These are phyloP conservation scores for Zaprionus lineosus DNA, from an alignment of 2,888 invertebrate species.

Conservation along the genomic window DNA sequence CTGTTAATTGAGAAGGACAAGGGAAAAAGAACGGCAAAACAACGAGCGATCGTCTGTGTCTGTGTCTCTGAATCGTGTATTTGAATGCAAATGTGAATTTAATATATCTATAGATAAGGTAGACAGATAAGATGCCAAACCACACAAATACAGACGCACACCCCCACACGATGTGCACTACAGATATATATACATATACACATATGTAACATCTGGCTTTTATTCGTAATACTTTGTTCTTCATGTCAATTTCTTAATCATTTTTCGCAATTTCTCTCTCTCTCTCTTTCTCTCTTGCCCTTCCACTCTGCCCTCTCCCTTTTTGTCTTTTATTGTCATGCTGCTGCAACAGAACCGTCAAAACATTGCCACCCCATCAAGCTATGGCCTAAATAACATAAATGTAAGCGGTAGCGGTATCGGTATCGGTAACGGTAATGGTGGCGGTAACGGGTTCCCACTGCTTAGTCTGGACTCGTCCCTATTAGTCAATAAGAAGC, in stretches of 20 bases:
- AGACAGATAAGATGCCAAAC: too few species aligned
- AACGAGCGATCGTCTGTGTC: too few species aligned
- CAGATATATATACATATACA: conserved; percentile 24
- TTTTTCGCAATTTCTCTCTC: conserved; percentile 14
- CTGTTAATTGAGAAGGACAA: too few species aligned
- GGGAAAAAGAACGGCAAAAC: too few species aligned
- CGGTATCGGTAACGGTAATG: conserved; percentile 47
- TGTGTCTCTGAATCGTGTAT: too few species aligned
- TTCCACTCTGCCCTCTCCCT: conserved; percentile 22
- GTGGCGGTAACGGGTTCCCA: conserved; percentile 69
- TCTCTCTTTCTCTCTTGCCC: conserved; percentile 24
- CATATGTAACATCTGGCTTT: too few species aligned
- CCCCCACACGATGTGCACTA: conserved; percentile 19
- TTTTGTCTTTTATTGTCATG: too few species aligned
- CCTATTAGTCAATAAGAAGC: conserved; percentile 80
- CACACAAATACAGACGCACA: conserved; percentile 22
- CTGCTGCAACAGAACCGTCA: conserved; percentile 77
- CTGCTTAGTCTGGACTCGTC: conserved; percentile 82
- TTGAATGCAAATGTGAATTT: too few species aligned
- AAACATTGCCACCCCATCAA: conserved; percentile 81
- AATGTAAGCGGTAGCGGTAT: conserved; percentile 46
- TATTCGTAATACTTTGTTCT: neutral
- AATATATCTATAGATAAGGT: too few species aligned
- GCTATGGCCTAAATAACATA: conserved; percentile 80
- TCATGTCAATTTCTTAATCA: conserved; percentile 5